Base-by-base conservation (phyloP, 2,113 vertebrate genomes). In the Ptilonorhynchus violaceus region DNA sequence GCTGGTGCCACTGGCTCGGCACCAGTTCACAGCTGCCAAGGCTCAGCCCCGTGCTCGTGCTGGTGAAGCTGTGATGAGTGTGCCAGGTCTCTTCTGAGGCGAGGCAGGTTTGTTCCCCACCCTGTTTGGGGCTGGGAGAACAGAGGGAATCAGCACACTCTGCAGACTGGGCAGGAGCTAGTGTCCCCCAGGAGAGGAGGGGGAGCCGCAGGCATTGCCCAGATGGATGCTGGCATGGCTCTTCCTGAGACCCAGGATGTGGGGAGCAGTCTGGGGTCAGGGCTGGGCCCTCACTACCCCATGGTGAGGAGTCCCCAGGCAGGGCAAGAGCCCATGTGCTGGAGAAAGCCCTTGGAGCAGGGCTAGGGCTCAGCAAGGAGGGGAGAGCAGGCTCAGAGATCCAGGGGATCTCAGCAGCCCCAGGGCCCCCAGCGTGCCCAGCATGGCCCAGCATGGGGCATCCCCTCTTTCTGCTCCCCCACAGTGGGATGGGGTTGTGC, bases 191-290 rank as follows among this genome's bases (percentile, higher is more conserved):
- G 2, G 17, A 59, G 56, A 44, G 37, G 21, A 67, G 17, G 5
- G 7, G 44, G 42, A 59, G 58, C 47, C 0, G 0, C 15, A 41
- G 66, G 64, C 64, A 31, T 12, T n/a, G 49, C 33, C 64, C 60
- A 53, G 56, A 33, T 0, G 0, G 47, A 25, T 24, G 66, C 44
- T 22, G 4, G 27, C 11, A 8, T 2, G 39, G 69, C 24, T 82
- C 19, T 72, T 75, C 49, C 60, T 2, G 1, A n/a, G 35, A 70
- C 21, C 33, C 5, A 44, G 3, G 33, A 7, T 47, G 8, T 81
- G 37, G 68, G 80, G 50, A 75, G 30, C 12, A 23, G 49, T 46
- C 33, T 44, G 39, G 50, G 47, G 15, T 19, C 72, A 53, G 22
- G 39, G 55, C 70, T 37, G 41, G 55, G 18, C 10, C 18, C 59